phyloP scores from a whole-genome alignment of 1,140 invertebrate species.

The Schlechtendalia chinensis region DNA sequence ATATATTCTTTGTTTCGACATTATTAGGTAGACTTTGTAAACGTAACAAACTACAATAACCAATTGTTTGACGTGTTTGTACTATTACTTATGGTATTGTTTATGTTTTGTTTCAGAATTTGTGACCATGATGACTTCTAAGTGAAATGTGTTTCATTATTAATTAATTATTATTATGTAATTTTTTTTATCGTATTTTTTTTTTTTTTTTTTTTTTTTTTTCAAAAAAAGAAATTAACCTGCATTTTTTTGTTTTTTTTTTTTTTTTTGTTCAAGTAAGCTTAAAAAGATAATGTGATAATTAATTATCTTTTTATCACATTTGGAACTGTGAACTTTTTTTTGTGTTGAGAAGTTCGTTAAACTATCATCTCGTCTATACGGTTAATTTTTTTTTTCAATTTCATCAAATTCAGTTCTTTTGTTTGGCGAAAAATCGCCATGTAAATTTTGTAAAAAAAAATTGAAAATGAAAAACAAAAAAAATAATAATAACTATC shows the following conservation, averaged over 20 bases:
- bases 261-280: slow-evolving; percentile 44
- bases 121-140: slow-evolving; percentile 98
- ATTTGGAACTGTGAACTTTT: slow-evolving; percentile 43
- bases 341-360: slow-evolving; percentile 44
- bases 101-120: slow-evolving; percentile 78
- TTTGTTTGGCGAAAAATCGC: slow-evolving; percentile 37
- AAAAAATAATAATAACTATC: slow-evolving; percentile 34
- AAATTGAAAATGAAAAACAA: slow-evolving; percentile 29
- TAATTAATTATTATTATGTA: slow-evolving; percentile 49
- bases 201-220: slow-evolving; percentile 46
- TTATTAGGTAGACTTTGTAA: slow-evolving; percentile 26
- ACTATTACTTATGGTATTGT: slow-evolving; percentile 4
- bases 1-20: slow-evolving; percentile 15
- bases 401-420: slow-evolving; percentile 44
- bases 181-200: slow-evolving; percentile 47
- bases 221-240: slow-evolving; percentile 42
- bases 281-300: slow-evolving; percentile 41
- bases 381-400: slow-evolving; percentile 38
- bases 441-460: slow-evolving; percentile 48
- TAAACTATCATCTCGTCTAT: slow-evolving; percentile 36
- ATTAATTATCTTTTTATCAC: slow-evolving; percentile 45
- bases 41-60: neutral
- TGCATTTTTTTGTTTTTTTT: slow-evolving; percentile 46
- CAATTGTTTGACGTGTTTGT: neutral
- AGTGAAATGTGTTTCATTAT: slow-evolving; percentile 64